Evolutionary conservation across 2,113 vertebrate species (phyloP), one percentile per base, ranked within the genome.

Genomic region (Neolamprologus brichardi): DNA sequence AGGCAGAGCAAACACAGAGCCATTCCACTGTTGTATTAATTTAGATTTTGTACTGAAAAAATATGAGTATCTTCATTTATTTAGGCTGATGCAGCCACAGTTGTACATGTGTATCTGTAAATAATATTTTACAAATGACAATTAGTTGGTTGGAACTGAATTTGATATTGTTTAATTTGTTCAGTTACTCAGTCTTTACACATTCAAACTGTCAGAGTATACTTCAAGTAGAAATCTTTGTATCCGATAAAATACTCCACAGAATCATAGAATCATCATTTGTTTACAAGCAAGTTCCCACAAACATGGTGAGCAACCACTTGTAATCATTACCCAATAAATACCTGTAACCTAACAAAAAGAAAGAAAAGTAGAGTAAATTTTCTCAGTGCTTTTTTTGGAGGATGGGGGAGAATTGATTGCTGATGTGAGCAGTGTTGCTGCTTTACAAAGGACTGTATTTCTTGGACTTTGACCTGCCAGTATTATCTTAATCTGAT

Each of bases 21-120:
- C 75, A 53, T 51, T 49, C 78, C 87, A 72, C 78, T 75, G 82
- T 56, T 54, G 70, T 79, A 39, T 79, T 90, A 53, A 83, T 81
- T 79, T 67, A 56, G 46, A 81, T 64, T 87, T 88, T 62, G 82
- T 88, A 86, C 60, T 84, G 60, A 84, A 46, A 70, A 87, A 91
- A 89, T 2, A 72, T 4, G 39, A 88, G 82, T 92, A 83, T 84
- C 82, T 62, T 46, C 49, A 41, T 86, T 86, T 67, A 60, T 87
- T 81, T 82, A 37, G 62, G 56, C 85, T 85, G 37, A 34, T 78
- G 37, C 88, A 85, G 78, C 79, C 81, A 32, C 53, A 89, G 86
- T 88, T 94, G 91, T 94, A 93, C 87, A 94, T 90, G 58, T 88
- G 85, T 86, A 87, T 92, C 82, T 95, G 93, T 94, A 93, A 94